A percentile compares a stretch with the other conserved stretches of the same genome.
Evolutionary conservation across 2,888 invertebrate genomes (phyloP).

Genomic region (Cinara cedri): DNA sequence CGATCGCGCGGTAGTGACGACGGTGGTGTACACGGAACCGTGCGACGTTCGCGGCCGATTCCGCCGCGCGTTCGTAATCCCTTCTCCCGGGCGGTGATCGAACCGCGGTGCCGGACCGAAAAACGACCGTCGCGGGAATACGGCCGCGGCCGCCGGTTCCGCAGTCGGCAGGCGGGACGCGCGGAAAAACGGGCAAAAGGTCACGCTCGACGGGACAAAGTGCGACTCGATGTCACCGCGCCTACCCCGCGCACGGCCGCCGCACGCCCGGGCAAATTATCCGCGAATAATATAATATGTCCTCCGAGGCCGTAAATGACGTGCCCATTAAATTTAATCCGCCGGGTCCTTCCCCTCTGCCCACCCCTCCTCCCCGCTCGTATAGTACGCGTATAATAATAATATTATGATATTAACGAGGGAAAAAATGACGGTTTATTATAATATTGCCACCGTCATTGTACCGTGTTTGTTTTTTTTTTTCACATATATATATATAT

Average conservation of each 20-base stretch:
- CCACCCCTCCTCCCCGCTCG: no score
- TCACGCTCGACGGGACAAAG: constrained; percentile 50
- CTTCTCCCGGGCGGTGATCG: no score
- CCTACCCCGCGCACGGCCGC: background rate
- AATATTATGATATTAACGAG: constrained; percentile 26
- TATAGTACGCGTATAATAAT: no score
- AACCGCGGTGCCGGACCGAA: constrained; percentile 2
- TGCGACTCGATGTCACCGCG: constrained; percentile 54
- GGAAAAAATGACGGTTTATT: background rate
- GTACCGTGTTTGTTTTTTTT: no score
- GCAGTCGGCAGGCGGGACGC: background rate
- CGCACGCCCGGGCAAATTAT: constrained; percentile 34
- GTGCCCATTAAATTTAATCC: constrained; percentile 53
- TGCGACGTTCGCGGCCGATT: background rate
- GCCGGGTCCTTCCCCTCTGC: background rate
- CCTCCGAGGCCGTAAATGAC: constrained; percentile 51
- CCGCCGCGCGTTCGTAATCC: no score
- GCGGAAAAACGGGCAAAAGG: constrained; percentile 29
- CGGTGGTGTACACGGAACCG: background rate
- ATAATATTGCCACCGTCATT: background rate
- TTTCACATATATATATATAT: no score
- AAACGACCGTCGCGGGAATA: constrained; percentile 49
- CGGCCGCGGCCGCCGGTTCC: background rate
- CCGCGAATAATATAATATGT: constrained; percentile 53
- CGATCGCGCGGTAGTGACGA: no score